Percentiles rank a stretch among this genome's conserved stretches.
Conservation (phyloP, 2,797 vertebrate species). For the Chrysocyon brachyurus region DNA sequence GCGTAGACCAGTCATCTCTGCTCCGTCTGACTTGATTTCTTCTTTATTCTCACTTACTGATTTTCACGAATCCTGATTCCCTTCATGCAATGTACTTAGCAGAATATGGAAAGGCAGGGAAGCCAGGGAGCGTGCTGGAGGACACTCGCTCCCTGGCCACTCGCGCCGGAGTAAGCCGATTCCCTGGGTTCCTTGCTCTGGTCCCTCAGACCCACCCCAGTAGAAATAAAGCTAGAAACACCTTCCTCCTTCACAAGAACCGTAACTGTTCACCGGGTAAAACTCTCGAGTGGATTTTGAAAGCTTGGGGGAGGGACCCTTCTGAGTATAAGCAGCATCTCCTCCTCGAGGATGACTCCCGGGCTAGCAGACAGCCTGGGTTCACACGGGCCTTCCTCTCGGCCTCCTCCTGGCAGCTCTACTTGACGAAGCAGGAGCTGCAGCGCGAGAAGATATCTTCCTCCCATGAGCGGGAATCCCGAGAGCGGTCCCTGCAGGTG, state of each 20-base stretch:
- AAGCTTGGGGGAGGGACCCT: background rate
- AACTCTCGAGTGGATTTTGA: background rate
- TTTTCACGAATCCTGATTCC: background rate
- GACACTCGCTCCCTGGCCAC: background rate
- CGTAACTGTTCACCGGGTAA: background rate
- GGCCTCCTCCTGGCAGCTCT: constrained; percentile 87
- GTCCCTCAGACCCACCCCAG: rapidly evolving
- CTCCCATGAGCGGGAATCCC: constrained; percentile 87
- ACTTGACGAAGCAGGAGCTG: constrained; percentile 91
- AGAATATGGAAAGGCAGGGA: background rate
- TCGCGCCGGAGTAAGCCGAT: no score
- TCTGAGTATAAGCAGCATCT: rapidly evolving
- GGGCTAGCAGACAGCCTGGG: background rate
- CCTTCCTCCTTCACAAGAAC: background rate
- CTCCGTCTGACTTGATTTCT: background rate
- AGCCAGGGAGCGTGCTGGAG: background rate
- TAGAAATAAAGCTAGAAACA: background rate
- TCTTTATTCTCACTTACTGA: no score
- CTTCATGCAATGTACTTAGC: background rate
- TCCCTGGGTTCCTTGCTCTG: background rate
- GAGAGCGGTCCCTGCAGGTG: constrained; percentile 83
- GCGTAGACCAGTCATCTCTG: background rate
- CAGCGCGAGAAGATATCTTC: constrained; percentile 88
- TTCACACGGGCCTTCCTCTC: rapidly evolving
- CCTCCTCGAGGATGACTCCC: rapidly evolving